Evolutionary conservation across 2,797 vertebrate species (phyloP).

Genomic region (Centropyge bicolor): DNA sequence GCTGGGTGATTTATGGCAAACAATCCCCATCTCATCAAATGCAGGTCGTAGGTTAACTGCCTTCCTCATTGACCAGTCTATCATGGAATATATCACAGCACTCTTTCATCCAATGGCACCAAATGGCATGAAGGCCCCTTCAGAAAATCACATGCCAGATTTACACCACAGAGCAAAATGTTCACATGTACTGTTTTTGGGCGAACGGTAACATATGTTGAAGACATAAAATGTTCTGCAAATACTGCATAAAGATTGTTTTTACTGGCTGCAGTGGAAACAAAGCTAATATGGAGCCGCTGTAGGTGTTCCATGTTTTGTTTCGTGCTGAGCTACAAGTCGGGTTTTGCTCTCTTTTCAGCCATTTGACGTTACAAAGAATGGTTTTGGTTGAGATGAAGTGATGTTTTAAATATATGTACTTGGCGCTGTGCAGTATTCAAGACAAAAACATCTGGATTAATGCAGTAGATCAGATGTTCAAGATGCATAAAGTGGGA

Average conservation of each 20-base stretch:
- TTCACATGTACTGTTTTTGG: slow-evolving; percentile 30
- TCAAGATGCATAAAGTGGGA: slow-evolving; percentile 2
- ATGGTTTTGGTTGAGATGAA: slow-evolving; percentile 29
- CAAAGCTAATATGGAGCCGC: slow-evolving; percentile 11
- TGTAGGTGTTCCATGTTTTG: slow-evolving; percentile 50
- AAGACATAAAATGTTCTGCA: slow-evolving; percentile 47
- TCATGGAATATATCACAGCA: slow-evolving; percentile 14
- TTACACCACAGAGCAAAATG: slow-evolving; percentile 10
- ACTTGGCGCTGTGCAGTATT: slow-evolving; percentile 3
- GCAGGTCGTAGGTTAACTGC: slow-evolving; percentile 36
- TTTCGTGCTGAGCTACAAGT: slow-evolving; percentile 30
- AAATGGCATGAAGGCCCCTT: neutral
- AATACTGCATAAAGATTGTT: slow-evolving; percentile 44
- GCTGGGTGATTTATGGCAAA: slow-evolving; percentile 27
- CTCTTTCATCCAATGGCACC: neutral
- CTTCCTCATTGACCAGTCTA: slow-evolving; percentile 9
- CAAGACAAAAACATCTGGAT: slow-evolving; percentile 33
- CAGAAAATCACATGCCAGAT: slow-evolving; percentile 11
- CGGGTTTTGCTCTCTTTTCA: slow-evolving; percentile 36
- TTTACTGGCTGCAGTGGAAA: slow-evolving; percentile 48
- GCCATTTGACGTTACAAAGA: slow-evolving; percentile 22
- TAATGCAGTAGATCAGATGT: slow-evolving; percentile 15
- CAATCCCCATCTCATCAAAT: slow-evolving; percentile 19
- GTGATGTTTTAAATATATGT: slow-evolving; percentile 28
- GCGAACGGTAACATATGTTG: slow-evolving; percentile 47